A percentile compares a stretch with the other conserved stretches of the same genome.
phyloP scores from a whole-genome alignment of 1,140 invertebrate genomes.

The Anoplophora glabripennis region DNA sequence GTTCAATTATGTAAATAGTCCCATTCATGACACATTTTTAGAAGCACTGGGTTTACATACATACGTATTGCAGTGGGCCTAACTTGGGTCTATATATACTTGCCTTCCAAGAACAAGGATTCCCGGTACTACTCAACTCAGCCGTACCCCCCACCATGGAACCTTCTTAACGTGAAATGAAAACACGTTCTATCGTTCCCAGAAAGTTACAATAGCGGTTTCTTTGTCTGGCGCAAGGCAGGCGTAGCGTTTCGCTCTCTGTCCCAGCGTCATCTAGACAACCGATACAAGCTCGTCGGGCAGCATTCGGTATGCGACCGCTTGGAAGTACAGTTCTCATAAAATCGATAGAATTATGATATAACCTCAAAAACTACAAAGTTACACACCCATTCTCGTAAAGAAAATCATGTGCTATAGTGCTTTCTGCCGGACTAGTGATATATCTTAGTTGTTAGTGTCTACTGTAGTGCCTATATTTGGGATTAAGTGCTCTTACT shows the following conservation, averaged over 20 bases:
- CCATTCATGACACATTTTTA: conserved; percentile 9
- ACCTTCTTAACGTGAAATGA: conserved; percentile 31
- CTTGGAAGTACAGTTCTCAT: not conserved
- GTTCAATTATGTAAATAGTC: too few relatives aligned
- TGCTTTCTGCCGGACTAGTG: conserved; percentile 10
- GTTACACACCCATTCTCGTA: conserved; percentile 8
- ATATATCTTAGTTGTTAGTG: conserved; percentile 7
- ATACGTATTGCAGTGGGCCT: conserved; percentile 13
- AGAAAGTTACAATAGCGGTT: conserved; percentile 13
- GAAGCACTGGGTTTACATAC: conserved; percentile 8
- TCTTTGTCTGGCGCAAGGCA: not conserved
- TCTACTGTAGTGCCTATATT: conserved; percentile 4
- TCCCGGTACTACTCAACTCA: conserved; percentile 26
- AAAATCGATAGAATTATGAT: conserved; percentile 8
- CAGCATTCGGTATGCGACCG: conserved; percentile 22
- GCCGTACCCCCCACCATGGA: conserved; percentile 10
- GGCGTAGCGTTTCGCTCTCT: not conserved
- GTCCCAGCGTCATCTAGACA: conserved; percentile 22
- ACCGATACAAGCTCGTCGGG: conserved; percentile 9
- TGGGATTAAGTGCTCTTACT: conserved; percentile 16
- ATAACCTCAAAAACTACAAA: conserved; percentile 13
- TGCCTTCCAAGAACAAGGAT: conserved; percentile 27
- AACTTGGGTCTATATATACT: conserved; percentile 17
- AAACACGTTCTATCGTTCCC: conserved; percentile 31
- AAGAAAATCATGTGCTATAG: conserved; percentile 11